Conservation (phyloP, 1,140 invertebrate genomes). For the Globodera rostochiensis region DNA sequence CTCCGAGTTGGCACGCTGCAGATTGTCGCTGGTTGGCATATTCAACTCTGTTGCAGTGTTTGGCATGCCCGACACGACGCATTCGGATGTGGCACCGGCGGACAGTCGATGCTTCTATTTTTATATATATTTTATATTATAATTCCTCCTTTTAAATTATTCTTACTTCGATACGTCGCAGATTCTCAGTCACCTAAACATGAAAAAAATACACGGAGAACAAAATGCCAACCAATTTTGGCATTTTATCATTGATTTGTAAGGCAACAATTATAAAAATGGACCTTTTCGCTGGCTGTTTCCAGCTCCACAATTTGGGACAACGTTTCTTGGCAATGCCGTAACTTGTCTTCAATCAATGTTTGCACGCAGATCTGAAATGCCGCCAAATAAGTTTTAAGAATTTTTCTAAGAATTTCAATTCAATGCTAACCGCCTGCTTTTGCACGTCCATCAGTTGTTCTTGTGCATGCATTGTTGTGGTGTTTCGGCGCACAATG, state of each 20-base stretch:
- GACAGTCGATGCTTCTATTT: constrained; percentile 43
- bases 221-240: too few species aligned
- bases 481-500: constrained; percentile 82
- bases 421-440: constrained; percentile 20
- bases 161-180: constrained; percentile 45
- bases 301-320: constrained; percentile 86
- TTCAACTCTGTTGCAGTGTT: not conserved
- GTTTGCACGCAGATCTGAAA: constrained; percentile 76
- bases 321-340: constrained; percentile 77
- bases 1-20: not conserved
- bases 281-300: constrained; percentile 65
- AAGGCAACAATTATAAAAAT: not conserved
- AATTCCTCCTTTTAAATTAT: not conserved
- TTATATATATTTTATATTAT: not conserved
- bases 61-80: not conserved
- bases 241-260: too few species aligned
- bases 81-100: constrained; percentile 8
- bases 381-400: not conserved
- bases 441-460: constrained; percentile 71
- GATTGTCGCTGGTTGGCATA: constrained; percentile 7
- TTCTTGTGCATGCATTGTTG: constrained; percentile 81
- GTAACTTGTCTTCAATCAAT: constrained; percentile 79
- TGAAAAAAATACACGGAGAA: not conserved
- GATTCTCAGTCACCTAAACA: constrained; percentile 47
- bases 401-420: not conserved